These are phyloP conservation scores for Sebastes alutus DNA, from an alignment of 2,797 vertebrate species.

Conservation along the genomic window DNA sequence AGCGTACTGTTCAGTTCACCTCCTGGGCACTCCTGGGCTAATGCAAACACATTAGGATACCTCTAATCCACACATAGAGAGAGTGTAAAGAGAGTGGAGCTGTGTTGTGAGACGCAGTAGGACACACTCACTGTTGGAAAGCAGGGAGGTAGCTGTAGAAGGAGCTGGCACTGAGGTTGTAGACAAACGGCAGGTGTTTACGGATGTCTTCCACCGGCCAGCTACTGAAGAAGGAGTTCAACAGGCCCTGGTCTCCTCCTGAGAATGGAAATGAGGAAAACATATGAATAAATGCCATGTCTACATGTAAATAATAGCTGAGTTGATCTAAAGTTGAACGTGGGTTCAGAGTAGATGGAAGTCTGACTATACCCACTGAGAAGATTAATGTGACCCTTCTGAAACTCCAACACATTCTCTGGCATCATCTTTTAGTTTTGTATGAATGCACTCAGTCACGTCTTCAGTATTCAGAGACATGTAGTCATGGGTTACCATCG, in stretches of 20 bases:
- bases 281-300: not conserved
- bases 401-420: not conserved
- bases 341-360: not conserved
- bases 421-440: not conserved
- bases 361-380: too few relatives aligned
- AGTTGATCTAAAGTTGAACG: too few relatives aligned
- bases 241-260: constrained; percentile 91
- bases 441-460: not conserved
- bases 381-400: not conserved
- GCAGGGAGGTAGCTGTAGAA: constrained; percentile 86
- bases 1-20: too few relatives aligned
- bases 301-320: not conserved
- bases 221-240: constrained; percentile 87
- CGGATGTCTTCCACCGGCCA: constrained; percentile 83
- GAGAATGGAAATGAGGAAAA: not conserved
- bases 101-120: too few relatives aligned
- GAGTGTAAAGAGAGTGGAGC: too few relatives aligned
- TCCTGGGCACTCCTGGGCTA: too few relatives aligned
- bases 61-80: too few relatives aligned
- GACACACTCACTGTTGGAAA: constrained; percentile 84
- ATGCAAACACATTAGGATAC: too few relatives aligned
- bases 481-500: constrained; percentile 73
- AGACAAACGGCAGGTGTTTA: constrained; percentile 87
- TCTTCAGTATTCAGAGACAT: not conserved
- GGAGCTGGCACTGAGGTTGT: constrained; percentile 84